A percentile compares a stretch with the other conserved stretches of the same genome.
Conservation (phyloP, 1,140 invertebrate species). For the Carposina sasakii region DNA sequence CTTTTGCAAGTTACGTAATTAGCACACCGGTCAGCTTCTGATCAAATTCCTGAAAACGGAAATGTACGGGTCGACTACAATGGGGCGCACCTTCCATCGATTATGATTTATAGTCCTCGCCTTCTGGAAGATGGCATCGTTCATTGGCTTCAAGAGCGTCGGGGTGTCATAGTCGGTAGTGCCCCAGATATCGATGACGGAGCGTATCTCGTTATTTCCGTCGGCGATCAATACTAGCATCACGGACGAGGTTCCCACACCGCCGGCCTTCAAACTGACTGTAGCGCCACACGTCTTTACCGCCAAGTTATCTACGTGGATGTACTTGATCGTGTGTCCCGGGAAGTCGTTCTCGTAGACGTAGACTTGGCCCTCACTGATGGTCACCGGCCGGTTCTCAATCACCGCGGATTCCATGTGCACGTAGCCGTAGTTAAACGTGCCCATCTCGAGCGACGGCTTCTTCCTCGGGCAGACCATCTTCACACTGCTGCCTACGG, state of each 20-base stretch:
- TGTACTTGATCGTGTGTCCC: conserved; percentile 42
- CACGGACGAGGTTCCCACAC: conserved; percentile 35
- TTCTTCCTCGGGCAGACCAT: conserved; percentile 41
- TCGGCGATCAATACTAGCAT: conserved; percentile 45
- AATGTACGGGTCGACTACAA: no score
- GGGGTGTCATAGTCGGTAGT: conserved; percentile 16
- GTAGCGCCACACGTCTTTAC: conserved; percentile 47
- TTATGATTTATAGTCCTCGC: no score
- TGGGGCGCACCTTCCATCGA: no score
- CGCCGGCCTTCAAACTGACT: conserved; percentile 40
- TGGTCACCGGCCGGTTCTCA: conserved; percentile 44
- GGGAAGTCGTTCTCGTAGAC: conserved; percentile 58
- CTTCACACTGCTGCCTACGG: conserved; percentile 19
- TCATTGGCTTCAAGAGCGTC: no score
- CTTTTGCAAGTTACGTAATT: no score
- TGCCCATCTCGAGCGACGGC: conserved; percentile 43
- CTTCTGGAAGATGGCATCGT: no score
- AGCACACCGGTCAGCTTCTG: no score
- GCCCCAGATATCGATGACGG: conserved; percentile 58
- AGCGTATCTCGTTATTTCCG: conserved; percentile 47
- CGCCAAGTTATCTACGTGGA: conserved; percentile 55
- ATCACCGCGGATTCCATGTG: conserved; percentile 52
- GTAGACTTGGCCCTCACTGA: conserved; percentile 50
- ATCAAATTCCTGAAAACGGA: no score
- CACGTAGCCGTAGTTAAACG: conserved; percentile 36